Conservation (phyloP, 2,113 vertebrate genomes). For the Archilochus colubris region DNA sequence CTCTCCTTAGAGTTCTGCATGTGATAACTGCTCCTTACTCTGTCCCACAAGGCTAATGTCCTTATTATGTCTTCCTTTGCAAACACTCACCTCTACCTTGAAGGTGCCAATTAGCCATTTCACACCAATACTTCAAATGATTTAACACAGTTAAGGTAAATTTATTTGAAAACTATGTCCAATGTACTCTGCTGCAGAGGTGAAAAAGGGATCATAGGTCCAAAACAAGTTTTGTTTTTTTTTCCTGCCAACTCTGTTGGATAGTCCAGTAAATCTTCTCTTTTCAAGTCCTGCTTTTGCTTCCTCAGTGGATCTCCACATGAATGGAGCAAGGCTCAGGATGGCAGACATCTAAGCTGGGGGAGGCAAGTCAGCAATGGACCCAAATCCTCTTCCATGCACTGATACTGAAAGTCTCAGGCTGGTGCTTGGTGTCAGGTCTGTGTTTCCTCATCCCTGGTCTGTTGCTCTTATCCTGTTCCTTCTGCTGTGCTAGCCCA, state of each 20-base stretch:
- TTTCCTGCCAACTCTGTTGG: background rate
- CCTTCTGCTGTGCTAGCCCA: background rate
- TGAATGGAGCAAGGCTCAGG: background rate
- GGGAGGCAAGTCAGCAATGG: background rate
- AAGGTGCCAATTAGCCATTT: background rate
- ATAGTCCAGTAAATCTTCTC: background rate
- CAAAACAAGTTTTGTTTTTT: background rate
- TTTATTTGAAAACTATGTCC: background rate
- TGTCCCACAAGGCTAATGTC: background rate
- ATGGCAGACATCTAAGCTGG: background rate
- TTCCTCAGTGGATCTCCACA: accelerated
- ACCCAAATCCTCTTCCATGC: background rate
- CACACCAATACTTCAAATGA: background rate
- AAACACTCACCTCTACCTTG: background rate
- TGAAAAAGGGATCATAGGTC: background rate
- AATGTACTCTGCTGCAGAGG: background rate
- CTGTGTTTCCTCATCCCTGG: background rate
- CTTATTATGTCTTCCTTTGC: background rate
- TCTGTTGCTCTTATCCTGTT: background rate
- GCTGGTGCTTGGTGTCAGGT: background rate
- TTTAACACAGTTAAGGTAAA: background rate
- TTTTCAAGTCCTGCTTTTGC: background rate
- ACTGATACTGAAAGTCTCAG: accelerated
- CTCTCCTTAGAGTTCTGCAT: background rate
- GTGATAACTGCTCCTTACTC: background rate